Evolutionary conservation across 2,797 vertebrate species (phyloP).

Genomic region (Sebastes oblongus): DNA sequence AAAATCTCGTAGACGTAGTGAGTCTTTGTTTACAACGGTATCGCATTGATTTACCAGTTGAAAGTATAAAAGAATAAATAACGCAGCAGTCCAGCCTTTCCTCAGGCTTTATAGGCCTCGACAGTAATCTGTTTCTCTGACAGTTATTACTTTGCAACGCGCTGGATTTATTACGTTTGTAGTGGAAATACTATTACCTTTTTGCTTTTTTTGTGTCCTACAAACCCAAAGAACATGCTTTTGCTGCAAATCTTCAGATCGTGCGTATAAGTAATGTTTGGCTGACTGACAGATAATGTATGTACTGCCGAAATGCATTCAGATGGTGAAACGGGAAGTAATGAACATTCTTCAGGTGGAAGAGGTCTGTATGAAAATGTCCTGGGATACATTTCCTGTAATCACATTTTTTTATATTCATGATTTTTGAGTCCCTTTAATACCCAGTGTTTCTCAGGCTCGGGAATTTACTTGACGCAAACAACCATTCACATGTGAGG

Average conservation of each 20-base stretch:
- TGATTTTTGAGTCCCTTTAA: constrained; percentile 17
- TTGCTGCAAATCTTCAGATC: constrained; percentile 10
- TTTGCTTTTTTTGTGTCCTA: background rate
- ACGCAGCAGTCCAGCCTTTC: constrained; percentile 36
- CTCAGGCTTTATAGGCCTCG: constrained; percentile 41
- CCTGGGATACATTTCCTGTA: constrained; percentile 33
- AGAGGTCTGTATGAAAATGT: constrained; percentile 9
- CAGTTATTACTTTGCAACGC: constrained; percentile 65
- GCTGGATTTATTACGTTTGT: constrained; percentile 61
- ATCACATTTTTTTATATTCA: constrained; percentile 30
- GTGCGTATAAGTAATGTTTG: constrained; percentile 14
- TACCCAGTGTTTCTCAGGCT: background rate
- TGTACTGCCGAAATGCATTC: constrained; percentile 3
- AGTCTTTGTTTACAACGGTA: constrained; percentile 50
- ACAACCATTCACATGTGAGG: constrained; percentile 21
- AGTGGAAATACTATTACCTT: constrained; percentile 63
- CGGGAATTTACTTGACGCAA: background rate
- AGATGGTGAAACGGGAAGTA: background rate
- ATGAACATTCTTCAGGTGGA: constrained; percentile 34
- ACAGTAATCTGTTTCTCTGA: constrained; percentile 67
- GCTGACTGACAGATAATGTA: constrained; percentile 26
- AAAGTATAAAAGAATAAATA: constrained; percentile 56
- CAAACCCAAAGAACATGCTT: constrained; percentile 33
- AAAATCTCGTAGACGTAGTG: background rate
- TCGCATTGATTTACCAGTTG: constrained; percentile 54